phyloP scores from a whole-genome alignment of 2,888 invertebrate genomes.

The Cheiracanthium punctorium region DNA sequence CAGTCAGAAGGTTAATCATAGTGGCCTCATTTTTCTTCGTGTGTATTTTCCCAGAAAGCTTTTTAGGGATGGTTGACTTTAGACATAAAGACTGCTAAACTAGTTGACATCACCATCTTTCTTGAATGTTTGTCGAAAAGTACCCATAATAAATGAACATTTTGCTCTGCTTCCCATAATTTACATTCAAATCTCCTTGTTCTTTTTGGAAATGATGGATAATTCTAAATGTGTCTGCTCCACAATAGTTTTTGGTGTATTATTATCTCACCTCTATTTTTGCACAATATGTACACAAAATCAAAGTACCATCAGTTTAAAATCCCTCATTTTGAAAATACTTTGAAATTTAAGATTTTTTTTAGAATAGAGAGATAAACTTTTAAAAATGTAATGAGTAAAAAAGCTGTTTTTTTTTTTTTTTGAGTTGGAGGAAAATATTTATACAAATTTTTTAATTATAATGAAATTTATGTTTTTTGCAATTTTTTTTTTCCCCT shows the following conservation, averaged over 20 bases:
- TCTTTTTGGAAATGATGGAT: neutral
- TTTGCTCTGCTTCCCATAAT: neutral
- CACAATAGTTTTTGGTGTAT: neutral
- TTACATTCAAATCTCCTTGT: constrained; percentile 4
- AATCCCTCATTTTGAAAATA: neutral
- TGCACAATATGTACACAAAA: neutral
- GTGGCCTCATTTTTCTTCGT: neutral
- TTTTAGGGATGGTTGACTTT: constrained; percentile 15
- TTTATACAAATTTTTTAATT: no score
- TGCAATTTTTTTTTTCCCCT: no score
- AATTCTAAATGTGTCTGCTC: neutral
- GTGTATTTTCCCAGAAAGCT: neutral
- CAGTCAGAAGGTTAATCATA: no score
- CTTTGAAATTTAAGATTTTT: neutral
- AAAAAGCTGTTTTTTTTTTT: no score
- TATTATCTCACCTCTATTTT: neutral
- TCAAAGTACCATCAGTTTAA: no score
- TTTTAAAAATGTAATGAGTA: no score
- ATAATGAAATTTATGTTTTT: no score
- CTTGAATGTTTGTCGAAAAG: constrained; percentile 2
- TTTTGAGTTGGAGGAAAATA: no score
- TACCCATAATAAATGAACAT: neutral
- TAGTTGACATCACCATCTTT: neutral
- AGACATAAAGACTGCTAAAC: neutral
- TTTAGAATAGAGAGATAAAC: no score